Evolutionary conservation across 2,797 vertebrate genomes (phyloP).

Genomic region (Remorina albescens): DNA sequence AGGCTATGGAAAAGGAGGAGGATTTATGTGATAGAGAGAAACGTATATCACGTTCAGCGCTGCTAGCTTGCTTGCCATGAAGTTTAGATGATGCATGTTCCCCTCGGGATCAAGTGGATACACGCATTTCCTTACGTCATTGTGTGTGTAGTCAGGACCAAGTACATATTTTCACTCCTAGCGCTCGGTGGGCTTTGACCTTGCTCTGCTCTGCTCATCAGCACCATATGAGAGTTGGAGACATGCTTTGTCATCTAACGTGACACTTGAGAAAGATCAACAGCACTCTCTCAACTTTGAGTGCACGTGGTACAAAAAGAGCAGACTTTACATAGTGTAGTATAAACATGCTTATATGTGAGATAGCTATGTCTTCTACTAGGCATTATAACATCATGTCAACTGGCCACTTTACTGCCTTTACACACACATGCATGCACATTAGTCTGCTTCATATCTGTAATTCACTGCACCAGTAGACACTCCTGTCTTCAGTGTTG

Average conservation of each 20-base stretch:
- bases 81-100: neutral
- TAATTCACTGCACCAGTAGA: neutral
- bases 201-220: constrained; percentile 32
- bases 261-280: constrained; percentile 38
- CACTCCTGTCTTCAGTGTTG: neutral
- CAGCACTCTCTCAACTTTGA: constrained; percentile 14
- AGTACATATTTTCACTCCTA: constrained; percentile 5
- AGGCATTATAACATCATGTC: constrained; percentile 1
- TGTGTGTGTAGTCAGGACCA: neutral
- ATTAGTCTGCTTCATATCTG: neutral
- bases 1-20: no score
- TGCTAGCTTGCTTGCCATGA: neutral
- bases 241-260: constrained; percentile 45
- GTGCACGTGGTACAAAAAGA: neutral
- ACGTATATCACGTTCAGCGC: no score
- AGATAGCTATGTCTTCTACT: neutral
- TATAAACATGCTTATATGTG: neutral
- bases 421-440: neutral
- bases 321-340: neutral
- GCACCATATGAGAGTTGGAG: constrained; percentile 21
- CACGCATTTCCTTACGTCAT: neutral
- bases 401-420: neutral
- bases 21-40: neutral
- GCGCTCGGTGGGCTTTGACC: constrained; percentile 34
- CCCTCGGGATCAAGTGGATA: neutral